Evolutionary conservation across 2,797 vertebrate genomes (phyloP), one percentile per base, ranked within the genome.

Genomic region (Enteromius treurensis): DNA sequence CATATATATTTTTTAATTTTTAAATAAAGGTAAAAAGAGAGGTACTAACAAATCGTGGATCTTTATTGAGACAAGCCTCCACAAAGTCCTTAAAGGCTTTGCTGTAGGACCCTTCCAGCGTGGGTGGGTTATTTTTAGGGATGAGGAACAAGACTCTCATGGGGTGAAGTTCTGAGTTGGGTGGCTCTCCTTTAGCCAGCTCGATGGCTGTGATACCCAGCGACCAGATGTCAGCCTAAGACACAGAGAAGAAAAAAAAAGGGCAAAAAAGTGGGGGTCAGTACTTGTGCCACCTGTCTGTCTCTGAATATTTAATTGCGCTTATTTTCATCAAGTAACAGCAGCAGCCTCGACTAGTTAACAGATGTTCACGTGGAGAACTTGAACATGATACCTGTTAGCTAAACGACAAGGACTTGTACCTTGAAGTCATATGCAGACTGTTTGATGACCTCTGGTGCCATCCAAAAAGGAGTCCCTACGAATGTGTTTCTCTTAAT

Each of bases 401-500:
- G 32, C 5, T 34, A 5, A 78, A 34, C 51, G 26, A 45, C 45
- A 15, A 77, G 70, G 14, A 13, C 11, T 58, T 92, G 90, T 90
- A 97, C 96, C 95, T 97, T 97, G 87, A 97, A 97, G 89, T 97
- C 96, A 4, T 97, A 97, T 60, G 95, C 95, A 1, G 96, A 96
- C 91, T 97, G 96, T 87, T 96, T 96, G 91, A 97, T 97, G 88
- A 97, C 96, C 88, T 97, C 96, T 0, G 96, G 96, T 0, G 96
- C 96, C 96, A 97, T 97, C 96, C 96, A 97, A 92, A 97, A 97
- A 0, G 96, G 96, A 17, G 96, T 97, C 21, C 96, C 96, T 17
- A 97, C 96, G 73, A 97, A 97, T 0, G 96, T 97, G 90, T 97
- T 97, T 83, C 96, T 95, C 91, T 96, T 97, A 90, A 97, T 96